These are phyloP conservation scores for Crepidodera aurea DNA, from an alignment of 2,888 invertebrate genomes.

Conservation along the genomic window DNA sequence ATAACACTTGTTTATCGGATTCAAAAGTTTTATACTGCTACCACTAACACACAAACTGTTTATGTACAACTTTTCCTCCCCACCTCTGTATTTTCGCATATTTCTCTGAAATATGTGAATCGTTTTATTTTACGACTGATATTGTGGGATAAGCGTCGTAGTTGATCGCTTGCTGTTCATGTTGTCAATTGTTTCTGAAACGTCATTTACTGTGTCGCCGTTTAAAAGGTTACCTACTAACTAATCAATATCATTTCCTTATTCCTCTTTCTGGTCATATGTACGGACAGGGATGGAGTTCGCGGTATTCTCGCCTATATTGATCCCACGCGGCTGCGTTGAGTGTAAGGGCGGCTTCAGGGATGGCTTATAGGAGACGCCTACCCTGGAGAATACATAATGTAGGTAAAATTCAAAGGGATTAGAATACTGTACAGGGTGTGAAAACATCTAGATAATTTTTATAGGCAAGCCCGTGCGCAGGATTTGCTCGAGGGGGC, in stretches of 20 bases:
- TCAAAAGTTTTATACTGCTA: constrained; percentile 37
- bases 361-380: no score
- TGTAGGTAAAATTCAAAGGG: no score
- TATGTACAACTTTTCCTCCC: constrained; percentile 50
- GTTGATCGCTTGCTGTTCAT: constrained; percentile 28
- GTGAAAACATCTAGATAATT: no score
- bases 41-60: constrained; percentile 45
- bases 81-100: constrained; percentile 41
- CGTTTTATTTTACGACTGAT: constrained; percentile 1
- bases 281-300: constrained; percentile 33
- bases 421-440: no score
- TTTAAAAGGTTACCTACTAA: constrained; percentile 35
- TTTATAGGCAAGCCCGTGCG: no score
- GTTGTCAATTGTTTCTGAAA: constrained; percentile 34
- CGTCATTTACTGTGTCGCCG: constrained; percentile 21
- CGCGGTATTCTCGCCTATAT: constrained; percentile 11
- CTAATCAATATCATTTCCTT: constrained; percentile 42
- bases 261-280: constrained; percentile 37
- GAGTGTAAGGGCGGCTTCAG: not conserved
- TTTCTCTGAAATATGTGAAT: constrained; percentile 31
- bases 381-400: no score
- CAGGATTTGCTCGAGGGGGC: no score
- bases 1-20: constrained; percentile 33
- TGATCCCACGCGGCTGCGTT: constrained; percentile 14
- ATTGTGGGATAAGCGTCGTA: constrained; percentile 20